Conservation (phyloP, 2,797 vertebrate species). For the Micropoecilia bifurca region DNA sequence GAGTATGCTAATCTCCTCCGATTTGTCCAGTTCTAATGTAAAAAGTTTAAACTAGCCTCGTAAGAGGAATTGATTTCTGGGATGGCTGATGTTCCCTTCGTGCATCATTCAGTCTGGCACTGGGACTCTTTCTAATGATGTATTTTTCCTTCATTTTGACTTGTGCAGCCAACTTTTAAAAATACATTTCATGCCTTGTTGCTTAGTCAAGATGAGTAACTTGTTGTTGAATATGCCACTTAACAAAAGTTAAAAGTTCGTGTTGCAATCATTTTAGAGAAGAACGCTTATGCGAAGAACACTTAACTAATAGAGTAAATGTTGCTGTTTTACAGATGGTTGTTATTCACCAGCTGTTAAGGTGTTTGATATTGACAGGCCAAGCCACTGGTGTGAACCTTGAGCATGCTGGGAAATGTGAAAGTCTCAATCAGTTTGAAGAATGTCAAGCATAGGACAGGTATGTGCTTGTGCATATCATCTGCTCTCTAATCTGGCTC, state of each 20-base stretch:
- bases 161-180: not conserved
- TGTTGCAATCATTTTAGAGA: not conserved
- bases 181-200: not conserved
- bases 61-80: not conserved
- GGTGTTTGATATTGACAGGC: not conserved
- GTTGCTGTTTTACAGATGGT: not conserved
- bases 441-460: conserved; percentile 9
- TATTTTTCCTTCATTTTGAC: not conserved
- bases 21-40: conserved; percentile 2
- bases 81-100: not conserved
- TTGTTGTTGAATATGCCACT: not conserved
- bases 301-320: not conserved
- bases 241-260: not conserved
- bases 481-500: not conserved
- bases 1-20: not conserved
- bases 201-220: not conserved
- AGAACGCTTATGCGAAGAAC: not conserved
- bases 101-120: not conserved
- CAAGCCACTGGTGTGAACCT: not conserved
- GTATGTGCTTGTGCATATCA: conserved; percentile 3
- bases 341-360: not conserved
- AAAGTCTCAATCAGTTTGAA: conserved; percentile 2
- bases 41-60: not conserved
- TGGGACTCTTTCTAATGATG: not conserved
- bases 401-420: not conserved